Percentiles rank a stretch among this genome's conserved stretches.
These are phyloP conservation scores for Leptestheria dahalacensis DNA, from an alignment of 1,140 invertebrate genomes.

Conservation along the genomic window DNA sequence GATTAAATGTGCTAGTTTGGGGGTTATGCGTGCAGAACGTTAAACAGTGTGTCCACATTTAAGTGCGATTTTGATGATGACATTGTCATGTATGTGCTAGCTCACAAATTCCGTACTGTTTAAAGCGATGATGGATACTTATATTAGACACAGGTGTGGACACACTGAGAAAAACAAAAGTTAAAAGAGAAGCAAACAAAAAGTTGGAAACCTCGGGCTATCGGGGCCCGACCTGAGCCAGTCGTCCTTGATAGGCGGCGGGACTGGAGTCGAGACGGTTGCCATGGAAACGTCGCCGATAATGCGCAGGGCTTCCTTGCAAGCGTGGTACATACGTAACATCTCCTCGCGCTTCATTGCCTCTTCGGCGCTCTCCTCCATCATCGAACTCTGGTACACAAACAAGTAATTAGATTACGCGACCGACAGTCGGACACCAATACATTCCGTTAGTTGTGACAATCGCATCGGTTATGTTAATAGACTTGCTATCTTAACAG, in stretches of 20 bases:
- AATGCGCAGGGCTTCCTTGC: constrained; percentile 91
- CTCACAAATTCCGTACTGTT: too few relatives aligned
- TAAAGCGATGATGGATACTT: too few relatives aligned
- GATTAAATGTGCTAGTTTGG: too few relatives aligned
- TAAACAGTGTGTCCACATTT: too few relatives aligned
- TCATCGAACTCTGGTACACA: constrained; percentile 66
- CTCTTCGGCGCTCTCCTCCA: constrained; percentile 97
- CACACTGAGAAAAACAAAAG: neutral
- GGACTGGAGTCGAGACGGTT: constrained; percentile 82
- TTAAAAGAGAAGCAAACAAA: neutral
- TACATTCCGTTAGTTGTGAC: too few relatives aligned
- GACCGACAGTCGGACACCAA: too few relatives aligned
- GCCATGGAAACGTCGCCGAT: constrained; percentile 97
- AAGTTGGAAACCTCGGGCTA: neutral
- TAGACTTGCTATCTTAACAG: too few relatives aligned
- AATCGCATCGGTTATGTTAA: too few relatives aligned
- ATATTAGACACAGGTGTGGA: too few relatives aligned
- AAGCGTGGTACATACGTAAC: constrained; percentile 98
- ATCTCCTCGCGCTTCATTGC: constrained; percentile 93
- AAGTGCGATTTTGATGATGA: too few relatives aligned
- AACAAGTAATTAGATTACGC: neutral
- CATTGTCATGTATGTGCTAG: too few relatives aligned
- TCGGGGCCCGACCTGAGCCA: constrained; percentile 32
- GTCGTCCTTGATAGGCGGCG: constrained; percentile 68
- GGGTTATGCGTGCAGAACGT: too few relatives aligned